Conservation (phyloP, 2,113 vertebrate species). For the Cyphomyrus plagiostoma region DNA sequence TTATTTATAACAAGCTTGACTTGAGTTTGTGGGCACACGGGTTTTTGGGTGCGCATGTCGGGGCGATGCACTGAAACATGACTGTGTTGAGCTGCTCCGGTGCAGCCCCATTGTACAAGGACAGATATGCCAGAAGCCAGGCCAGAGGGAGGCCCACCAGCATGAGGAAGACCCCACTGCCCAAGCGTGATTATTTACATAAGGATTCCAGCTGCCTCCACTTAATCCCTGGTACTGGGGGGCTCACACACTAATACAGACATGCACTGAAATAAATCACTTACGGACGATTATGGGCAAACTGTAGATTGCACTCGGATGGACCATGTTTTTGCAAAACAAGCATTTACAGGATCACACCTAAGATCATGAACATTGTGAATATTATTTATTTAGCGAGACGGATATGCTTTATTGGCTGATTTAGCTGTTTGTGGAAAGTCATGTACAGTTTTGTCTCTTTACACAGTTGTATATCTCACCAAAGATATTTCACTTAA, state of each 20-base stretch:
- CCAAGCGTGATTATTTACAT: background rate
- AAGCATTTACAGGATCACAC: background rate
- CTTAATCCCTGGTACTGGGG: background rate
- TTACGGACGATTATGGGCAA: background rate
- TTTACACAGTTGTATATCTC: background rate
- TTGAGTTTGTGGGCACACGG: background rate
- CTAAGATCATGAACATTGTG: background rate
- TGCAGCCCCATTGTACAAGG: background rate
- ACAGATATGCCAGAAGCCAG: background rate
- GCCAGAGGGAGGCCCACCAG: background rate
- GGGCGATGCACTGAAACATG: background rate
- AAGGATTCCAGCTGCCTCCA: constrained; percentile 1
- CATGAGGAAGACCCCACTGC: background rate
- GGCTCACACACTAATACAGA: background rate
- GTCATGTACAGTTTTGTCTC: background rate
- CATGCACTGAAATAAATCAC: background rate
- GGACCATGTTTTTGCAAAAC: background rate
- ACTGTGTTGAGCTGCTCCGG: background rate
- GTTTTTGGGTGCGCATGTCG: background rate
- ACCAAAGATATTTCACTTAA: background rate
- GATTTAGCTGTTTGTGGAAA: background rate
- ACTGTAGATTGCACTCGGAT: background rate
- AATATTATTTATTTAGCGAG: background rate
- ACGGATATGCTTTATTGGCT: background rate
- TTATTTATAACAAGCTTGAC: background rate